phyloP scores from a whole-genome alignment of 2,888 invertebrate species.

The Aelia acuminata region DNA sequence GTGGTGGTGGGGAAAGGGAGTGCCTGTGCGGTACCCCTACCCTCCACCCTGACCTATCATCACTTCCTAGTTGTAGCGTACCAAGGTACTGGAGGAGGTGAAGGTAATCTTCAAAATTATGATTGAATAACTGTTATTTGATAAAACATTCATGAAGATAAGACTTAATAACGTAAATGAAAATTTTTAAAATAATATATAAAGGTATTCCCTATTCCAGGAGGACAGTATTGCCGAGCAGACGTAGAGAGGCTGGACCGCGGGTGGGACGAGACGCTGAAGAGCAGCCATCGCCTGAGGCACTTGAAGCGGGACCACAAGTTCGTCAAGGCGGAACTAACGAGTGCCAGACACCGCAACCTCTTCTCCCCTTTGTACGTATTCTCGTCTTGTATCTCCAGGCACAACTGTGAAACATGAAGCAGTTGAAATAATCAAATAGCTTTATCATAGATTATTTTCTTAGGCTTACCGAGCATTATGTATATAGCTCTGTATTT shows the following conservation, averaged over 20 bases:
- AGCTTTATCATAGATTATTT: constrained; percentile 1
- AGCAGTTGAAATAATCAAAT: background rate
- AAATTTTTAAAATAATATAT: too few relatives aligned
- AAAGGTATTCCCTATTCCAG: background rate
- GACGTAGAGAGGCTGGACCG: constrained; percentile 64
- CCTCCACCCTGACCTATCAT: too few relatives aligned
- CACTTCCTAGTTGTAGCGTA: too few relatives aligned
- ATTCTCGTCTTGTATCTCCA: constrained; percentile 33
- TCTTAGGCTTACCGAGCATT: background rate
- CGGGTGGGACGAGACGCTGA: constrained; percentile 63
- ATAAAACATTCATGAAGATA: too few relatives aligned
- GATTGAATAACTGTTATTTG: too few relatives aligned
- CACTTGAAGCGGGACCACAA: constrained; percentile 64
- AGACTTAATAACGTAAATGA: too few relatives aligned
- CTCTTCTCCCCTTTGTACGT: constrained; percentile 64
- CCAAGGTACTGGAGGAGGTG: too few relatives aligned
- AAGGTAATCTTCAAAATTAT: too few relatives aligned
- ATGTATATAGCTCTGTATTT: background rate
- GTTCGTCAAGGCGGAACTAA: constrained; percentile 64
- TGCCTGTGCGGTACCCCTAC: too few relatives aligned
- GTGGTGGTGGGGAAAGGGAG: too few relatives aligned
- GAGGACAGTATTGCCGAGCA: constrained; percentile 62
- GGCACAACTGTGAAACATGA: constrained; percentile 56
- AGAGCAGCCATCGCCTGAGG: constrained; percentile 61
- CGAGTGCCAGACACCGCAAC: constrained; percentile 64